Base-by-base conservation (phyloP, 1,140 invertebrate species). In the Diorhabda sublineata region DNA sequence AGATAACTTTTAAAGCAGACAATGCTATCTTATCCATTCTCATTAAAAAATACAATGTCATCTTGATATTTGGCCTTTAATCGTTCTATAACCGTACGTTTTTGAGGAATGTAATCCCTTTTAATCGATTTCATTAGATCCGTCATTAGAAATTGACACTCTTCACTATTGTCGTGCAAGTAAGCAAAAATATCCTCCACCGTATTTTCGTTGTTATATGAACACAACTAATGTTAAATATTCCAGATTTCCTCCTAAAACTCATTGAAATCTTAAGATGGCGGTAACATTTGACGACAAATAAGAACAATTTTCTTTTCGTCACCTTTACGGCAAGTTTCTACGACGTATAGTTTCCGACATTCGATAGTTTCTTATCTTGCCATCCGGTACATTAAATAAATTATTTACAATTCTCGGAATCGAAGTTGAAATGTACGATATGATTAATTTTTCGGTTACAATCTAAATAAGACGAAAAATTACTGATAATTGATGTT, bases 401-500 rank as follows among this genome's bases (percentile, higher is more conserved):
- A 52, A 52, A 52, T 52, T 52, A 52, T 52, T 52, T 52, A 52
- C 47, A 52, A n/a, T n/a, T 8, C 2, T 7, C 9, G 44, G 11
- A 62, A 62, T 62, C n/a, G 11, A 62, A 45, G 11, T 62, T 62
- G 4, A 11, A n/a, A n/a, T n/a, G 61, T 11, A 62, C 7, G n/a
- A 8, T 44, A 58, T 42, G 56, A 65, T 58, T 65, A 65, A 56
- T 56, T 65, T 43, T 65, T 65, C 64, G 64, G 64, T 67, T 67
- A 60, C 58, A 67, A 67, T 60, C 45, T 58, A 67, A 67, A 67
- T 58, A 67, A 43, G 45, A 26, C 47, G 42, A 45, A 4, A 11
- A 67, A 60, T 67, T 60, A 60, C 8, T 44, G 58, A 67, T 67
- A 45, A 67, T 67, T 67, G 65, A 45, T 67, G 60, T 59, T 67